These are phyloP conservation scores for Leptinotarsa lineolata DNA, from an alignment of 1,140 invertebrate species.

Conservation along the genomic window DNA sequence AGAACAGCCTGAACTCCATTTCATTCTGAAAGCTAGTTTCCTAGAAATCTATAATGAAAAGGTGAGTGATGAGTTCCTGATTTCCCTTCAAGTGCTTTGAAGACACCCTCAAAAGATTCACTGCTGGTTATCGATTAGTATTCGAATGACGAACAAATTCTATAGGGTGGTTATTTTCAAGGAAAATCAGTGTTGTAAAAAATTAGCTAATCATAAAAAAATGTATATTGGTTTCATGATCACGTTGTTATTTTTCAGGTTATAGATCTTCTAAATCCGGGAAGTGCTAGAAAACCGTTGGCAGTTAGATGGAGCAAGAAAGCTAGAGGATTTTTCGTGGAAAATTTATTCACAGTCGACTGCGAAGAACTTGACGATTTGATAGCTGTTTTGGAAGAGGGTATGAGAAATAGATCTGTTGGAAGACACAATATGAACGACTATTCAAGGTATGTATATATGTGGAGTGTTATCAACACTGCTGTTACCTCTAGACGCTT, in stretches of 20 bases:
- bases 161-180: no score
- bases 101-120: background rate
- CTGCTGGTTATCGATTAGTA: no score
- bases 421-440: slow-evolving; percentile 96
- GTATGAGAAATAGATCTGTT: slow-evolving; percentile 85
- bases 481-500: no score
- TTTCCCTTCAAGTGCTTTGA: background rate
- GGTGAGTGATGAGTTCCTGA: slow-evolving; percentile 60
- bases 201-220: no score
- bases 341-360: slow-evolving; percentile 92
- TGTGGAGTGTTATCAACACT: no score
- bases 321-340: slow-evolving; percentile 89
- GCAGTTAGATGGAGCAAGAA: slow-evolving; percentile 93
- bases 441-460: slow-evolving; percentile 70
- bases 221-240: no score
- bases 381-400: slow-evolving; percentile 92
- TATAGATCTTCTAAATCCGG: slow-evolving; percentile 91
- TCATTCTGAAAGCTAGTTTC: slow-evolving; percentile 90
- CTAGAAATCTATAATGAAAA: slow-evolving; percentile 97
- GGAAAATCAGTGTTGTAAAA: no score
- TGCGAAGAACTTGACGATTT: slow-evolving; percentile 94
- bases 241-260: slow-evolving; percentile 64
- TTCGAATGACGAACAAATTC: no score
- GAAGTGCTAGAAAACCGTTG: slow-evolving; percentile 77
- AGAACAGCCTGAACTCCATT: slow-evolving; percentile 75